Conservation (phyloP, 2,888 invertebrate genomes). For the Drosophila borborema region DNA sequence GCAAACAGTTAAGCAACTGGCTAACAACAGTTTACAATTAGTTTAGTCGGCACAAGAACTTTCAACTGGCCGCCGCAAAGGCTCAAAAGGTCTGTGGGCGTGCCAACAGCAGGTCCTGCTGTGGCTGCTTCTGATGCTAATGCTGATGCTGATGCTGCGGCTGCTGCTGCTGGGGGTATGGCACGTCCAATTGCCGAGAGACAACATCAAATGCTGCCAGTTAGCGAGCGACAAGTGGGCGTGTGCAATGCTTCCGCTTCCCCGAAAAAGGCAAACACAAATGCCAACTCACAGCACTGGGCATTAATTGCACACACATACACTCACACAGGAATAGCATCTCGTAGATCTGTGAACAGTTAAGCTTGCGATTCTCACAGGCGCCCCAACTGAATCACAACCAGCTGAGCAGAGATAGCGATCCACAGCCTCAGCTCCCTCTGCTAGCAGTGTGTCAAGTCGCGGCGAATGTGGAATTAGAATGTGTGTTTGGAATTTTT, state of each 20-base stretch:
- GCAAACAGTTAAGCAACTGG: slow-evolving; percentile 72
- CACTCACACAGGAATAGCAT: slow-evolving; percentile 13
- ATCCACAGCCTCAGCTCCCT: slow-evolving; percentile 46
- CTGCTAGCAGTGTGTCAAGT: slow-evolving; percentile 69
- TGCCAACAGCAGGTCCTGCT: slow-evolving; percentile 40
- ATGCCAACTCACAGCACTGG: slow-evolving; percentile 49
- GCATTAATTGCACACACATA: slow-evolving; percentile 68
- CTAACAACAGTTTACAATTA: slow-evolving; percentile 81
- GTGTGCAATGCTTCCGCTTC: slow-evolving; percentile 74
- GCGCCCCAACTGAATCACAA: slow-evolving; percentile 63
- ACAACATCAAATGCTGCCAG: slow-evolving; percentile 43
- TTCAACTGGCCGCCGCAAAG: slow-evolving; percentile 72
- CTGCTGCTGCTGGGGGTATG: slow-evolving; percentile 50
- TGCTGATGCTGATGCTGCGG: slow-evolving; percentile 24
- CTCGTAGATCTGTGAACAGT: slow-evolving; percentile 67
- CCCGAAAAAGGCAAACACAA: slow-evolving; percentile 60
- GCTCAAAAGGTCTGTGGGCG: slow-evolving; percentile 54
- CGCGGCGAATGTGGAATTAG: slow-evolving; percentile 78
- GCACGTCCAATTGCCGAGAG: slow-evolving; percentile 50
- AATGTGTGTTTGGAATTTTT: slow-evolving; percentile 78
- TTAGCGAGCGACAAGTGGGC: slow-evolving; percentile 73
- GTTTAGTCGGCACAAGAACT: slow-evolving; percentile 61
- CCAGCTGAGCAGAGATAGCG: slow-evolving; percentile 48
- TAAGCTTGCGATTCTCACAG: slow-evolving; percentile 64
- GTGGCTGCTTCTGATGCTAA: slow-evolving; percentile 20